Evolutionary conservation across 2,888 invertebrate species (phyloP).

Genomic region (Drosophila kokeensis): DNA sequence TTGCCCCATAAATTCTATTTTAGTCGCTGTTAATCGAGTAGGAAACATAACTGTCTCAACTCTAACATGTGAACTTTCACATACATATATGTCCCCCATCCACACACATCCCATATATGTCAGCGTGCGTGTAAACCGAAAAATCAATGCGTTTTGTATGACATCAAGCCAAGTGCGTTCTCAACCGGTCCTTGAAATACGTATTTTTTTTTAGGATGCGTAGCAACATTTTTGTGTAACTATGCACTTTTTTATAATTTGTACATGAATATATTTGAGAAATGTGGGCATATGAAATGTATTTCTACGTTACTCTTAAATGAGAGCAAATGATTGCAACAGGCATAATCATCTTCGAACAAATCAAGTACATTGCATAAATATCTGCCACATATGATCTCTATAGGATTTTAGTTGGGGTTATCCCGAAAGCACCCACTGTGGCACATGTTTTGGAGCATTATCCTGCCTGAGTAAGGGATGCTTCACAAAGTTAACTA

Average conservation of each 20-base stretch:
- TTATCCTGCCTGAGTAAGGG: too few relatives aligned
- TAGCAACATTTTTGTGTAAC: constrained; percentile 37
- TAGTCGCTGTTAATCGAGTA: neutral
- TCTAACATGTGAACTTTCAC: neutral
- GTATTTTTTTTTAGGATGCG: constrained; percentile 9
- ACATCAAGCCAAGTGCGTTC: constrained; percentile 41
- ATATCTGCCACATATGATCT: neutral
- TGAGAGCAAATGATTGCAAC: neutral
- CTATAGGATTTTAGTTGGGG: too few relatives aligned
- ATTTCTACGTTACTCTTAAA: neutral
- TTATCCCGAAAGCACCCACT: too few relatives aligned
- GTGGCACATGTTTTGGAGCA: too few relatives aligned
- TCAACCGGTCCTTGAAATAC: constrained; percentile 8
- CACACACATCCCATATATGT: neutral
- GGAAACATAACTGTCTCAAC: too few relatives aligned
- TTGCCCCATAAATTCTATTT: neutral
- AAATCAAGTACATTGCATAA: neutral
- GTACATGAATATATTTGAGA: neutral
- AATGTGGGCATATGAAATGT: neutral
- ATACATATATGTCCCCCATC: neutral
- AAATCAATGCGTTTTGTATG: constrained; percentile 51
- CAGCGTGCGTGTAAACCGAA: constrained; percentile 1
- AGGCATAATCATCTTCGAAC: neutral
- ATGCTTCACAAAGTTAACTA: too few relatives aligned
- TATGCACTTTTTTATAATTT: constrained; percentile 2